These are phyloP conservation scores for Polyodon spathula DNA, from an alignment of 2,113 vertebrate species.

Conservation along the genomic window DNA sequence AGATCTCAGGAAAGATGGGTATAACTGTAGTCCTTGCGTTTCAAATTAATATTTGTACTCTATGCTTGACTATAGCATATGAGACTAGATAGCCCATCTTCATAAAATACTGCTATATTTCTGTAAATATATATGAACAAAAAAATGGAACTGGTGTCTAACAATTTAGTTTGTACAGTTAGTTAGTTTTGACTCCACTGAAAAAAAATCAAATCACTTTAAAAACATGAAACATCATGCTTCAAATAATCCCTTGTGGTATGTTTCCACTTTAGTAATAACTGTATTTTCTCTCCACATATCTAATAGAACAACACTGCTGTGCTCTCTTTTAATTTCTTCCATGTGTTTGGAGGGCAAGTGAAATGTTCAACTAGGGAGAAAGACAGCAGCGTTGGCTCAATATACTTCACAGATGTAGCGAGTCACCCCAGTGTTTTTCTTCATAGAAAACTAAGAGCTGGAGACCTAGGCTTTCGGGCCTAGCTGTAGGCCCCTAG, in stretches of 20 bases:
- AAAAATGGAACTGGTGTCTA: too few relatives aligned
- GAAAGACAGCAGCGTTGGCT: slow-evolving; percentile 59
- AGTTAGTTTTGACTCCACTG: too few relatives aligned
- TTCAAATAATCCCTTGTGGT: slow-evolving; percentile 73
- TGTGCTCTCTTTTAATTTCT: slow-evolving; percentile 68
- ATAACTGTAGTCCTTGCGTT: too few relatives aligned
- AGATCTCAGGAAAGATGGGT: too few relatives aligned
- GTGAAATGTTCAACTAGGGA: slow-evolving; percentile 56
- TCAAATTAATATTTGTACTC: too few relatives aligned
- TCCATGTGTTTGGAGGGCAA: slow-evolving; percentile 71
- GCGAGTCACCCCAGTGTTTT: slow-evolving; percentile 28
- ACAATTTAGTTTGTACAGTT: too few relatives aligned
- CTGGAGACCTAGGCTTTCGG: slow-evolving; percentile 35
- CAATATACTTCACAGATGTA: slow-evolving; percentile 59
- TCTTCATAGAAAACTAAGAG: slow-evolving; percentile 28
- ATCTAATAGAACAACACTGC: slow-evolving; percentile 82
- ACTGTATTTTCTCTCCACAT: slow-evolving; percentile 90
- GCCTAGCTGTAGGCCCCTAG: slow-evolving; percentile 28
- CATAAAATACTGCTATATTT: too few relatives aligned
- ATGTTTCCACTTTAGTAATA: slow-evolving; percentile 86
- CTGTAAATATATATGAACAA: too few relatives aligned
- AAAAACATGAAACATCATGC: slow-evolving; percentile 66
- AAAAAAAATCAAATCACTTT: slow-evolving; percentile 39
- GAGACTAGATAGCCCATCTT: too few relatives aligned
- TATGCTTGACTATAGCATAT: too few relatives aligned